A percentile compares a stretch with the other conserved stretches of the same genome.
phyloP scores from a whole-genome alignment of 1,140 invertebrate species.

The Halesus radiatus region DNA sequence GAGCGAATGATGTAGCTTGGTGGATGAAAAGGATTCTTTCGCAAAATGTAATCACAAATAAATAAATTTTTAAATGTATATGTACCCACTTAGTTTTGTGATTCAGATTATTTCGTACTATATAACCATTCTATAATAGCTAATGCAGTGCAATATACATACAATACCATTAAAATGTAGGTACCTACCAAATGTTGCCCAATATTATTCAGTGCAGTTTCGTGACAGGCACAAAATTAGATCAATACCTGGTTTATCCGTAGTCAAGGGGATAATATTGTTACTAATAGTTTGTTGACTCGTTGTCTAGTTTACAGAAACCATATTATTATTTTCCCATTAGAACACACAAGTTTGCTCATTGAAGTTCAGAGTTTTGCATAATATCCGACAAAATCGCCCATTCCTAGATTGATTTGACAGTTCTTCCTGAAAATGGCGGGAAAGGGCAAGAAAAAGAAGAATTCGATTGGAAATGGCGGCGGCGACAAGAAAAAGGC shows the following conservation, averaged over 20 bases:
- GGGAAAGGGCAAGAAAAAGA: constrained; percentile 68
- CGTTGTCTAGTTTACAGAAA: background rate
- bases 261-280: too few relatives aligned
- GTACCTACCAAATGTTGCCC: background rate
- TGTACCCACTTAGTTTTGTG: too few relatives aligned
- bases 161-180: too few relatives aligned
- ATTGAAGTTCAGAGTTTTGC: background rate
- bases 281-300: background rate
- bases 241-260: constrained; percentile 12
- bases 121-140: too few relatives aligned
- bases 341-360: background rate
- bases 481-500: constrained; percentile 68
- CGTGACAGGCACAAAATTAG: constrained; percentile 14
- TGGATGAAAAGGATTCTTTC: too few relatives aligned
- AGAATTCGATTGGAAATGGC: constrained; percentile 70
- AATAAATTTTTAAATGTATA: too few relatives aligned
- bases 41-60: too few relatives aligned
- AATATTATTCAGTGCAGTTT: constrained; percentile 13
- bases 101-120: too few relatives aligned
- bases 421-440: constrained; percentile 58
- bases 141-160: too few relatives aligned
- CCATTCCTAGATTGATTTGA: background rate
- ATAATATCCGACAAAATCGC: background rate
- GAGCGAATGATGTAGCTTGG: too few relatives aligned
- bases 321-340: background rate